Conservation (phyloP, 2,113 vertebrate genomes). For the Rhinichthys klamathensis region DNA sequence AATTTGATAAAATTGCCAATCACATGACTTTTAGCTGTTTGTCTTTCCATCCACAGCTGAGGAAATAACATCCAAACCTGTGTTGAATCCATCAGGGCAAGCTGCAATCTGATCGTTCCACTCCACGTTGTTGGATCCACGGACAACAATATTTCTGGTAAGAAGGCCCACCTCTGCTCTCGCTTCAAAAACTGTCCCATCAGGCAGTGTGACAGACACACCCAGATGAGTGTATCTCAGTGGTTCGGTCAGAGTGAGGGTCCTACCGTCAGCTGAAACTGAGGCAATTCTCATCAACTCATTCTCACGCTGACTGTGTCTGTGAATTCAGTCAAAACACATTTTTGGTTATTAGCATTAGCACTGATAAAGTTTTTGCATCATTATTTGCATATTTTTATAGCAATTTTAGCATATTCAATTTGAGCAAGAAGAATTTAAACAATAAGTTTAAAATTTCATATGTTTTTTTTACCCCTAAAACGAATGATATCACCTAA, state of each 20-base stretch:
- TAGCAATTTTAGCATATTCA: not conserved
- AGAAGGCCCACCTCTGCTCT: slow-evolving; percentile 86
- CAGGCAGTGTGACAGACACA: slow-evolving; percentile 74
- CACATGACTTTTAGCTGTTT: not conserved
- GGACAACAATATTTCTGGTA: slow-evolving; percentile 85
- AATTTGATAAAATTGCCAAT: not conserved
- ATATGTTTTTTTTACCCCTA: not conserved
- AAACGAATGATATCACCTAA: not conserved
- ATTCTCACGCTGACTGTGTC: slow-evolving; percentile 84
- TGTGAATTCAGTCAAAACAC: slow-evolving; percentile 59
- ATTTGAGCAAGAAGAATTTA: not conserved
- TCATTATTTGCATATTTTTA: not conserved
- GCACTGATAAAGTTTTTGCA: not conserved
- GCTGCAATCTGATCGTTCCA: slow-evolving; percentile 78
- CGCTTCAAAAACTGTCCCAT: slow-evolving; percentile 77
- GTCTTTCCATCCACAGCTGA: not conserved
- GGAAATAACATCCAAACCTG: slow-evolving; percentile 72
- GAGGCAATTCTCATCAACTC: slow-evolving; percentile 75
- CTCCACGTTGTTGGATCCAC: slow-evolving; percentile 76
- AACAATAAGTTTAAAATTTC: not conserved
- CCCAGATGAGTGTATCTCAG: slow-evolving; percentile 81
- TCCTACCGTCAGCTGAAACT: slow-evolving; percentile 74
- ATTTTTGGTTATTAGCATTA: not conserved
- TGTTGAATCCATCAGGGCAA: slow-evolving; percentile 82
- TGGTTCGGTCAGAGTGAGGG: slow-evolving; percentile 71